Evolutionary conservation across 2,888 invertebrate species (phyloP).

Genomic region (Tyria jacobaeae): DNA sequence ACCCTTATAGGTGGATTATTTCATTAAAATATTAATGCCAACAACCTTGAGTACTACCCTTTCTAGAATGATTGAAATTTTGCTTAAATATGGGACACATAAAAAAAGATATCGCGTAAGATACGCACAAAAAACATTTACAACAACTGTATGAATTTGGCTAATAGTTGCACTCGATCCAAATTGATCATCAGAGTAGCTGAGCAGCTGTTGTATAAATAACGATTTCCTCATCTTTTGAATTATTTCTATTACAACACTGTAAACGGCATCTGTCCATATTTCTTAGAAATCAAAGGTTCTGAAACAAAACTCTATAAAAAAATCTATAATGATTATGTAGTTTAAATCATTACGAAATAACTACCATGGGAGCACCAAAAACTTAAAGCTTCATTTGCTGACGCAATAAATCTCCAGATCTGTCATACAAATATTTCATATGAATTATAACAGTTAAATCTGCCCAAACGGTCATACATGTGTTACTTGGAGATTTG

Average conservation of each 20-base stretch:
- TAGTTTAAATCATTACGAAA: conserved; percentile 2
- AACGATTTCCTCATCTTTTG: neutral
- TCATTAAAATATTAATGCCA: too few relatives aligned
- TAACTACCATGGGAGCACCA: conserved; percentile 4
- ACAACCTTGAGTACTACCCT: too few relatives aligned
- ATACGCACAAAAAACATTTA: too few relatives aligned
- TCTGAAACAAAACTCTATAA: neutral
- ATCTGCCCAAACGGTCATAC: conserved; percentile 39
- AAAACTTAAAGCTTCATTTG: conserved; percentile 13
- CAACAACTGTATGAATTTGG: too few relatives aligned
- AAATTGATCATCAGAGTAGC: too few relatives aligned
- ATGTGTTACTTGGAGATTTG: conserved; percentile 43
- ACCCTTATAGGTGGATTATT: too few relatives aligned
- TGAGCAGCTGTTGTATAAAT: neutral
- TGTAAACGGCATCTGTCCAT: neutral
- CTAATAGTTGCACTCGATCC: too few relatives aligned
- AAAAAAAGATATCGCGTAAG: too few relatives aligned
- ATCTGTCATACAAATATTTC: conserved; percentile 44
- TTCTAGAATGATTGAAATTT: too few relatives aligned
- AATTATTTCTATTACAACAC: neutral
- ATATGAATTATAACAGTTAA: conserved; percentile 41
- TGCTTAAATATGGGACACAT: too few relatives aligned
- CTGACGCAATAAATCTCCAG: conserved; percentile 40
- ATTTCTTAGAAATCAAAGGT: neutral
- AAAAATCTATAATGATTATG: conserved; percentile 3